Conservation (phyloP, 2,797 vertebrate species). For the Rhodeus uyekii region DNA sequence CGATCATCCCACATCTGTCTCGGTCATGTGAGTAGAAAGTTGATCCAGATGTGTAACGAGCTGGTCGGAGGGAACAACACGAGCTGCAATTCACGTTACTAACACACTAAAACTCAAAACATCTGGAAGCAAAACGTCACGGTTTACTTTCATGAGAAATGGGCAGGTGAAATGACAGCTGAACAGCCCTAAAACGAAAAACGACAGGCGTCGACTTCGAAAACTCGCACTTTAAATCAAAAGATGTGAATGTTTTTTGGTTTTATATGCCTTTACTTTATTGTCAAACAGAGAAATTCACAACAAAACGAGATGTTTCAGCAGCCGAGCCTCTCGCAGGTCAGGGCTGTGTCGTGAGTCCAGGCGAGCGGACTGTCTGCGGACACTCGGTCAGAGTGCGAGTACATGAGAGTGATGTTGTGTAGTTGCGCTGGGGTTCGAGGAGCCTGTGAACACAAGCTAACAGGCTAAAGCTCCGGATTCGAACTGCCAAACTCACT, state of each 20-base stretch:
- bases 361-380: not conserved
- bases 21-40: not conserved
- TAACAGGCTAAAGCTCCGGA: conserved; percentile 32
- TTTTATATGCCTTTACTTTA: too few species aligned
- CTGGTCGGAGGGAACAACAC: not conserved
- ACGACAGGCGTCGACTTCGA: not conserved
- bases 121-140: not conserved
- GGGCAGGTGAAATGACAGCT: not conserved
- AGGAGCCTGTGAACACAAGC: conserved; percentile 16
- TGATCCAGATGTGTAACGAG: not conserved
- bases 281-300: too few species aligned
- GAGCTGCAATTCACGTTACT: not conserved
- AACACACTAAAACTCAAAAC: not conserved
- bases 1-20: not conserved
- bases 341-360: not conserved
- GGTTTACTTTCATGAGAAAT: not conserved
- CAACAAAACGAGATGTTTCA: not conserved
- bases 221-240: too few species aligned
- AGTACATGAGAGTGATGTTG: too few species aligned
- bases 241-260: too few species aligned
- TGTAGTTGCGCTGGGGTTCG: not conserved
- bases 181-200: not conserved
- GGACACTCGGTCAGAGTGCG: too few species aligned
- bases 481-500: conserved; percentile 22
- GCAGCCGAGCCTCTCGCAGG: not conserved